These are phyloP conservation scores for Polydrusus pterygomalis DNA, from an alignment of 2,888 invertebrate genomes.

Conservation along the genomic window DNA sequence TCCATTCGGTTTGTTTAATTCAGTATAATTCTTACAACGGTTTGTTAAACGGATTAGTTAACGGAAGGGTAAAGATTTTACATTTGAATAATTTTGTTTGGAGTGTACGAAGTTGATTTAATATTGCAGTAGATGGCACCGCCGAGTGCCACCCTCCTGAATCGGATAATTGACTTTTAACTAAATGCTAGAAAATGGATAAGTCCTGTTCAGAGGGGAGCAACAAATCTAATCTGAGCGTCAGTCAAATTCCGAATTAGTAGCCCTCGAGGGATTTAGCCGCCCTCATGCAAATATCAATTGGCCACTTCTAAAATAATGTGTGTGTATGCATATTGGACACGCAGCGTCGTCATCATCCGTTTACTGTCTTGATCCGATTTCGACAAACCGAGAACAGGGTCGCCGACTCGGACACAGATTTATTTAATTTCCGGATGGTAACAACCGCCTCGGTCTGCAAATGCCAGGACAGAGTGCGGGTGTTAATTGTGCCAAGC, in stretches of 20 bases:
- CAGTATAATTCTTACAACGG: constrained; percentile 50
- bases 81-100: constrained; percentile 65
- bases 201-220: constrained; percentile 69
- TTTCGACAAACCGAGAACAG: constrained; percentile 63
- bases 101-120: constrained; percentile 63
- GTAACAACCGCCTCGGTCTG: constrained; percentile 52
- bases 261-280: constrained; percentile 65
- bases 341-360: constrained; percentile 45
- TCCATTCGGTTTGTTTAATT: constrained; percentile 51
- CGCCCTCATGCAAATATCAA: constrained; percentile 69
- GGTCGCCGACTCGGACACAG: constrained; percentile 62
- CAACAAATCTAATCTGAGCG: constrained; percentile 71
- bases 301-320: constrained; percentile 69
- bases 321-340: constrained; percentile 66
- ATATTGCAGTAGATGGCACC: constrained; percentile 54
- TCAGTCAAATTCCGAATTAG: constrained; percentile 71
- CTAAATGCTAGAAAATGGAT: constrained; percentile 73
- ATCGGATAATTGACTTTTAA: constrained; percentile 71
- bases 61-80: constrained; percentile 62
- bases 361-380: constrained; percentile 66
- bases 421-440: constrained; percentile 69
- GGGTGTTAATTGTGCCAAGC: constrained; percentile 58
- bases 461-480: constrained; percentile 55
- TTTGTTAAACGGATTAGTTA: constrained; percentile 52
- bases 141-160: constrained; percentile 44